Base-by-base conservation (phyloP, 2,113 vertebrate genomes). In the Epinephelus fuscoguttatus region DNA sequence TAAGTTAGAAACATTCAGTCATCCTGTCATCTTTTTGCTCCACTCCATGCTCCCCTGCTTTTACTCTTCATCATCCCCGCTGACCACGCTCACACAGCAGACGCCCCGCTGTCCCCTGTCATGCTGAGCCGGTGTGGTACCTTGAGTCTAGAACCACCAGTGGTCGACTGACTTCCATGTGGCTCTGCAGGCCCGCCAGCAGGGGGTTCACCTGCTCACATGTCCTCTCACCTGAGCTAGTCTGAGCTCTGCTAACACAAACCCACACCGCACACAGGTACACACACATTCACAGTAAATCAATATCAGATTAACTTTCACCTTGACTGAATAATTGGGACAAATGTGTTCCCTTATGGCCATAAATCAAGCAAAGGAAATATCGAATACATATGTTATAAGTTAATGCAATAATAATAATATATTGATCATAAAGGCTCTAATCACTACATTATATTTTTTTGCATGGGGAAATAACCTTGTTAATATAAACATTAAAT, bases 191-290 rank as follows among this genome's bases (percentile, higher is more conserved):
- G n/a, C 89, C 93, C 19, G 56, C 90, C 92, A 95, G 92, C 88
- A 96, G 93, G 82, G 95, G 93, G 90, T 94, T 93, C 91, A 87
- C 90, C 84, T 91, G 89, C 78, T 95, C 94, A 89, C 84, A 88
- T 92, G 92, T 92, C 78, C 73, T 86, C 68, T 83, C 84, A 70
- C 68, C 84, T 91, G 93, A 92, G 56, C 88, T 81, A 62, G 37
- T 82, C 45, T 92, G 88, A 60, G 84, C 69, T 89, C 90, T 92
- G 87, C 87, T 84, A 21, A 83, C 82, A 86, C 52, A 87, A 23
- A 71, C 60, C 56, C 57, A 84, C 55, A 72, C 69, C 47, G 77
- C 60, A 80, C 60, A 75, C 12, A 77, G 4, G n/a, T 12, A 70
- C 18, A 55, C 45, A 82, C 27, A 79, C 49, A 88, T 61, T 60